Base-by-base conservation (phyloP, 2,113 vertebrate species). In the Acanthochromis polyacanthus region DNA sequence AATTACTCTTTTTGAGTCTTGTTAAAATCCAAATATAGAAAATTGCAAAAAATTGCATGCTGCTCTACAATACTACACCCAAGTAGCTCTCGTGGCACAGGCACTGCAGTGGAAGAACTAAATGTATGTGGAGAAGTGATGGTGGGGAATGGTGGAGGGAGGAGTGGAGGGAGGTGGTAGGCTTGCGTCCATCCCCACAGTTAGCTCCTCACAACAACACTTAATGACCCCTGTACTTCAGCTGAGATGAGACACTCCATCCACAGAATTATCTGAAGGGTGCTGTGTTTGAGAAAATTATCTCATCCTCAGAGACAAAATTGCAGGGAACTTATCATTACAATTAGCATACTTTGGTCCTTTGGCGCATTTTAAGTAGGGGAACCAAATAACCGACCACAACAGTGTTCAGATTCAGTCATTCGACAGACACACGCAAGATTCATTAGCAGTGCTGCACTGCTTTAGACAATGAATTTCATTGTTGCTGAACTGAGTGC, bases 141-240 rank as follows among this genome's bases (percentile, higher is more conserved):
- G 66, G 55, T 60, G 75, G 66, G 61, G 76, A 16, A 50, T 20
- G 52, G 64, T 20, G 10, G 71, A 5, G 19, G 56, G 19, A 38
- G 45, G 40, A 5, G 30, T 40, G n/a, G 19, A 45, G 58, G 32
- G 75, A 46, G 51, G 62, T 57, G 75, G 46, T 60, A 77, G 75
- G 81, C 63, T 69, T 59, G 32, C 79, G 76, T 88, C 83, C 70
- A 65, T 87, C 85, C 85, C 77, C 51, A 72, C 79, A 76, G 84
- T 91, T 80, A 85, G 81, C 84, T 87, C 74, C 84, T 78, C 85
- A 87, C 89, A 90, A 88, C 85, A 92, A 85, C 85, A 91, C 91
- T 91, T 91, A 94, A 91, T 91, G 92, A 92, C 92, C 92, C 82
- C 87, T 63, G 85, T 88, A 90, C 92, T 94, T 92, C 86, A 93